These are phyloP conservation scores for Cololabis saira DNA, from an alignment of 2,113 vertebrate genomes.

Conservation along the genomic window DNA sequence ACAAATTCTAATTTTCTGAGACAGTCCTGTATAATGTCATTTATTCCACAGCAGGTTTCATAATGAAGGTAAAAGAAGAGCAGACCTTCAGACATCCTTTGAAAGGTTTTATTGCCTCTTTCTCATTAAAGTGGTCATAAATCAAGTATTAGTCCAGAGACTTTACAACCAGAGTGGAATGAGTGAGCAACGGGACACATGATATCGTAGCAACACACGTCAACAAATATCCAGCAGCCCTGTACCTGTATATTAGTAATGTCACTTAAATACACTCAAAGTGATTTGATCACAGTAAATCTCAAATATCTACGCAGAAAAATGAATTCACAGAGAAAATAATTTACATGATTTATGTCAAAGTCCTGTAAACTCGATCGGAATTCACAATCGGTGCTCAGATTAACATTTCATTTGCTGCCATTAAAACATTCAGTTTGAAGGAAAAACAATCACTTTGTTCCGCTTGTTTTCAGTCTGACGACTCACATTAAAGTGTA, in stretches of 20 bases:
- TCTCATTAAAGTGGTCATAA: slow-evolving; percentile 58
- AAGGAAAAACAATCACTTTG: slow-evolving; percentile 37
- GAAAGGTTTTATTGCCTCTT: slow-evolving; percentile 69
- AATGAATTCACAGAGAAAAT: slow-evolving; percentile 33
- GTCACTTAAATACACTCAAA: slow-evolving; percentile 11
- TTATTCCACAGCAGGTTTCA: neutral
- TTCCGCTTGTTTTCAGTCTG: neutral
- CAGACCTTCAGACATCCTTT: slow-evolving; percentile 3
- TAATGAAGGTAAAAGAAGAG: neutral
- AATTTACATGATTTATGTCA: neutral
- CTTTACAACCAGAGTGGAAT: slow-evolving; percentile 54
- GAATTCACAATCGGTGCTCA: slow-evolving; percentile 6
- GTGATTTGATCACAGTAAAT: slow-evolving; percentile 36
- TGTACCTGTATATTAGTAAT: neutral
- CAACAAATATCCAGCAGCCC: slow-evolving; percentile 16
- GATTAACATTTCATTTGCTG: slow-evolving; percentile 30
- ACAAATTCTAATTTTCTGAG: no score
- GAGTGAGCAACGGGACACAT: slow-evolving; percentile 49
- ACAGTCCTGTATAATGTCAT: neutral
- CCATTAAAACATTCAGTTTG: slow-evolving; percentile 45
- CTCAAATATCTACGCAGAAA: slow-evolving; percentile 10
- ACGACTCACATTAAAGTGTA: neutral
- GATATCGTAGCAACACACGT: slow-evolving; percentile 43
- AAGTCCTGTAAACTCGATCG: slow-evolving; percentile 21
- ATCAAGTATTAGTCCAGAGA: slow-evolving; percentile 55